Percentiles rank a stretch among this genome's conserved stretches.
phyloP scores from a whole-genome alignment of 2,888 invertebrate genomes.

The Encarsia formosa region DNA sequence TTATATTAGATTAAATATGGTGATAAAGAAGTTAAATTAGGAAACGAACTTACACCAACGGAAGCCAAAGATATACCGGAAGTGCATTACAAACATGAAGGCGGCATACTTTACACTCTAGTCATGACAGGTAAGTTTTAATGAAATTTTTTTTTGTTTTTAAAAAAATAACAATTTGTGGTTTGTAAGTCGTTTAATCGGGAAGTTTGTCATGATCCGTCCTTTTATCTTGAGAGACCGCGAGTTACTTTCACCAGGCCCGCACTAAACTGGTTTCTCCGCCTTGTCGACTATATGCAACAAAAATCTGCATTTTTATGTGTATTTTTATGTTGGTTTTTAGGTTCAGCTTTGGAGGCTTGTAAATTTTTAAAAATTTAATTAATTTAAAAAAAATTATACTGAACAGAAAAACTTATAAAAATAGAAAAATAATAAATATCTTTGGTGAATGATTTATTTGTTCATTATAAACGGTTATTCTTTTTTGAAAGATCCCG shows the following conservation, averaged over 20 bases:
- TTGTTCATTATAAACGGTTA: background rate
- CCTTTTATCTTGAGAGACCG: constrained; percentile 9
- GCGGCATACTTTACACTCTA: constrained; percentile 48
- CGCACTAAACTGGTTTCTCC: constrained; percentile 27
- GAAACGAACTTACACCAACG: constrained; percentile 45
- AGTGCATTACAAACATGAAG: constrained; percentile 47
- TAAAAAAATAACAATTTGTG: no score
- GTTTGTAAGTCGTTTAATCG: no score
- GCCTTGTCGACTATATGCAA: no score
- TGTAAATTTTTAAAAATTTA: no score
- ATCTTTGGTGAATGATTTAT: background rate
- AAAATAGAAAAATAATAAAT: background rate
- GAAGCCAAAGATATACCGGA: constrained; percentile 43
- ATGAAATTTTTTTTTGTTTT: background rate
- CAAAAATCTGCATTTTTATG: no score
- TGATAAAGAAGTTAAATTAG: constrained; percentile 38
- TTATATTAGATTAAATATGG: constrained; percentile 44
- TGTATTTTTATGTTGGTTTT: no score
- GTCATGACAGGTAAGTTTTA: constrained; percentile 42
- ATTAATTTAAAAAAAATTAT: background rate
- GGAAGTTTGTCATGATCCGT: constrained; percentile 6
- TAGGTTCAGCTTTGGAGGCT: no score
- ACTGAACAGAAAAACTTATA: background rate
- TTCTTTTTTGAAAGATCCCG: constrained; percentile 40
- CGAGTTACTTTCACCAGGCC: constrained; percentile 23